Base-by-base conservation (phyloP, 2,797 vertebrate species). In the Pipistrellus pipistrellus region DNA sequence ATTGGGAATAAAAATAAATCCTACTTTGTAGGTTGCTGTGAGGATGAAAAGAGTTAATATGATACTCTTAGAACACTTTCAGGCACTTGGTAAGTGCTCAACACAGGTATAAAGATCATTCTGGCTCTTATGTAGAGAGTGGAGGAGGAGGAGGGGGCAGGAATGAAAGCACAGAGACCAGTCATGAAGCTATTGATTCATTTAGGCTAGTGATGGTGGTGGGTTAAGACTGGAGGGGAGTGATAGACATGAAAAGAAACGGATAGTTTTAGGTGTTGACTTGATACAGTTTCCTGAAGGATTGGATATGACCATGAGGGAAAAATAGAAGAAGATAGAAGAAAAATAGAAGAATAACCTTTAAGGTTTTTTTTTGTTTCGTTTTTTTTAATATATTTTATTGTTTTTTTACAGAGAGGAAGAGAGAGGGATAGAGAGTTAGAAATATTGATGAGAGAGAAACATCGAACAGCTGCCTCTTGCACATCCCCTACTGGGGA, bases 1-100 rank as follows among this genome's bases (percentile, higher is more conserved):
- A 55, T 71, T 85, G 81, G 30, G 21, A 76, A 62, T 93, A 69
- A 76, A 81, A 76, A 53, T 62, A 85, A 59, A 81, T 20, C 23
- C 23, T 86, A 71, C 53, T 69, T 72, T 85, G 8, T 69, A 83
- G 38, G 75, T 57, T 85, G 14, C 75, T 71, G 14, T 82, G 78
- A 84, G 46, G 30, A 41, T 57, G 32, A 46, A 41, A 17, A 72
- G 75, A 89, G 14, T 71, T 84, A 57, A 35, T n/a, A 48, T 27
- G 38, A 77, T 76, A n/a, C 2, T 13, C 32, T 48, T 71, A 59
- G 77, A 66, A 72, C 8, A 83, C 68, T 44, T 90, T 21, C 83
- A 30, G 66, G 30, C 25, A 55, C 44, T 44, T 44, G 44, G 44
- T 44, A 44, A 44, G 44, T 44, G 44, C 44, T 44, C 44, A 44